Evolutionary conservation across 2,113 vertebrate genomes (phyloP).

Genomic region (Callipepla californica): DNA sequence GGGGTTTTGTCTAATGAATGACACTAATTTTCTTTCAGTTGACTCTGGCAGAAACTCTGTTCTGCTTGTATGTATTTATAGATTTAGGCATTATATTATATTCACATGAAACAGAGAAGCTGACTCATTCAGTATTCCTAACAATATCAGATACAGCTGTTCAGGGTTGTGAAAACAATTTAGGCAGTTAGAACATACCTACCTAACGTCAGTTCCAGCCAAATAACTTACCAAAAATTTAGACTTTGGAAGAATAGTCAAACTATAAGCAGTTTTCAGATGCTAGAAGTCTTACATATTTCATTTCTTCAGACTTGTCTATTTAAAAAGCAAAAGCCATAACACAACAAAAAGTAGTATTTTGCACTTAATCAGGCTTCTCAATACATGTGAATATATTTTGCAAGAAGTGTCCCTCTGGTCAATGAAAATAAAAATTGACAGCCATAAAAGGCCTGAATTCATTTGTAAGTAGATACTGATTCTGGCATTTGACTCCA

Average conservation of each 20-base stretch:
- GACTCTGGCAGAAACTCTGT: neutral
- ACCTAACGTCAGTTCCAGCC: neutral
- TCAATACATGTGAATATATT: neutral
- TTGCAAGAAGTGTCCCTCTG: neutral
- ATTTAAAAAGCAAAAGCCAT: neutral
- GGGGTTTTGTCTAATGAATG: neutral
- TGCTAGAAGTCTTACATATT: rapidly evolving
- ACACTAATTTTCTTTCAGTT: neutral
- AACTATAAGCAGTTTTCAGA: neutral
- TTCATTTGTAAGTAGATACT: conserved; percentile 1
- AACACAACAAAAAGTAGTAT: neutral
- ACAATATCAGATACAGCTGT: neutral
- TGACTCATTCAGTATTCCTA: neutral
- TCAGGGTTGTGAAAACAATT: neutral
- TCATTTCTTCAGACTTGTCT: neutral
- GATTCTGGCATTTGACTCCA: neutral
- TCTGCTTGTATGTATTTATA: neutral
- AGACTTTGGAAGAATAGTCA: neutral
- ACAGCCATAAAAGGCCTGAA: neutral
- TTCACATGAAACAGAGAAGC: neutral
- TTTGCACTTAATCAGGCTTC: conserved; percentile 10
- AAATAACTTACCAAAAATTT: neutral
- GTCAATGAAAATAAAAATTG: neutral
- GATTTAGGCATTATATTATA: neutral
- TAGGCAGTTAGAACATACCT: neutral